Percentiles rank a stretch among this genome's conserved stretches.
Conservation (phyloP, 2,888 invertebrate genomes). For the Temnothorax ravouxi region DNA sequence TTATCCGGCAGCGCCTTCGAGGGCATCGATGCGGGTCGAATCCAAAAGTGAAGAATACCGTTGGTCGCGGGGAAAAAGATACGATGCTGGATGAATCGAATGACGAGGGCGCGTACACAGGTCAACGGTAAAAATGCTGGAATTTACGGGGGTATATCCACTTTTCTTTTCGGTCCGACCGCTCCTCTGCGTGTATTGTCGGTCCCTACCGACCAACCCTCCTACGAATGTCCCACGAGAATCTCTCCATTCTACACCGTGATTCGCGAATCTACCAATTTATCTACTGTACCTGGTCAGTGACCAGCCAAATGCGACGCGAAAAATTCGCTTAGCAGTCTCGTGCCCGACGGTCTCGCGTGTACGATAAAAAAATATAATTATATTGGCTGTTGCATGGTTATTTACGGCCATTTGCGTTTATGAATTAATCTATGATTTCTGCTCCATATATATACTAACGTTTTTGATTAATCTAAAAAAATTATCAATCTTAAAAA, state of each 20-base stretch:
- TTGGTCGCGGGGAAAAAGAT: conserved; percentile 36
- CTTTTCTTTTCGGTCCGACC: conserved; percentile 54
- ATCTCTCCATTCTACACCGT: conserved; percentile 56
- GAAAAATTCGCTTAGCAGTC: conserved; percentile 54
- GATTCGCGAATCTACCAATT: conserved; percentile 64
- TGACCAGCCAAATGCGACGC: conserved; percentile 40
- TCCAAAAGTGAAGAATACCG: conserved; percentile 41
- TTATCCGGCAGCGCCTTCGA: conserved; percentile 23
- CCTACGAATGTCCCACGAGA: conserved; percentile 59
- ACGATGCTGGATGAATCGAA: conserved; percentile 43
- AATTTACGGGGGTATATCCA: conserved; percentile 57
- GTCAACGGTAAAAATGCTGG: conserved; percentile 46
- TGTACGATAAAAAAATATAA: conserved; percentile 36
- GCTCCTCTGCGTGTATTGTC: conserved; percentile 53
- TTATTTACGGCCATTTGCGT: conserved; percentile 5
- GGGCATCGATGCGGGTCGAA: conserved; percentile 36
- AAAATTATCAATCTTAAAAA: conserved; percentile 1
- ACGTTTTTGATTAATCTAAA: not conserved
- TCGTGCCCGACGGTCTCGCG: conserved; percentile 2
- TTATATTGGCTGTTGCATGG: not conserved
- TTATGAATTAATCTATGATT: not conserved
- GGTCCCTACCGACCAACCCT: conserved; percentile 10
- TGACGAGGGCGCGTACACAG: conserved; percentile 8
- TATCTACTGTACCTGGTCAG: conserved; percentile 56
- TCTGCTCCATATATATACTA: not conserved